Evolutionary conservation across 2,888 invertebrate genomes (phyloP).

Genomic region (Ochlodes sylvanus): DNA sequence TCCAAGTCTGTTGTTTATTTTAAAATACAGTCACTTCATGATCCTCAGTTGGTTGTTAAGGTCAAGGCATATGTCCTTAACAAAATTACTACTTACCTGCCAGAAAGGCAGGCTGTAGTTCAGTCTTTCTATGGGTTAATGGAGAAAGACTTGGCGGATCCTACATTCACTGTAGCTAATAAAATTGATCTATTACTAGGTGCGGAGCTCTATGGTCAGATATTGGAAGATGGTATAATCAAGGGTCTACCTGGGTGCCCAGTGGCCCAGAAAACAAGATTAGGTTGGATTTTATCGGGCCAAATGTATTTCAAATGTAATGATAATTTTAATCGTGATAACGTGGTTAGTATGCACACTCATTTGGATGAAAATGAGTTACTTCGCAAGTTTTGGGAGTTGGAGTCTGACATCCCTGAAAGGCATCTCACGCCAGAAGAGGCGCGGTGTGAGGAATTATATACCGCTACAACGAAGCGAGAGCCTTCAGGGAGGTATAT

Average conservation of each 20-base stretch:
- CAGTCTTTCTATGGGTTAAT: conserved; percentile 16
- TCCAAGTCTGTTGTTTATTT: conserved; percentile 39
- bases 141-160: conserved; percentile 36
- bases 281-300: conserved; percentile 49
- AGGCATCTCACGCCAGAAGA: conserved; percentile 38
- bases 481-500: conserved; percentile 39
- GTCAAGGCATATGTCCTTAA: conserved; percentile 40
- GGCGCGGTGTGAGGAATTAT: conserved; percentile 35
- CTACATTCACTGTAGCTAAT: conserved; percentile 41
- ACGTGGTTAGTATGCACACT: conserved; percentile 20
- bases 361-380: conserved; percentile 31
- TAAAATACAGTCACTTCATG: conserved; percentile 37
- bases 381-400: conserved; percentile 40
- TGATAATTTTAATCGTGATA: conserved; percentile 9
- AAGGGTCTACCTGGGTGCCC: conserved; percentile 40
- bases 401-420: conserved; percentile 36
- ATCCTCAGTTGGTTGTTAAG: conserved; percentile 33
- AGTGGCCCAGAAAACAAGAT: conserved; percentile 43
- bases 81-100: conserved; percentile 39
- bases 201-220: conserved; percentile 46
- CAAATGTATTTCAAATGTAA: conserved; percentile 15
- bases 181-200: conserved; percentile 47
- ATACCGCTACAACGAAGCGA: conserved; percentile 27
- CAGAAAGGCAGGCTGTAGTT: conserved; percentile 32
- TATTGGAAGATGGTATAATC: conserved; percentile 43